These are phyloP conservation scores for Netta rufina DNA, from an alignment of 2,797 vertebrate genomes.

Conservation along the genomic window DNA sequence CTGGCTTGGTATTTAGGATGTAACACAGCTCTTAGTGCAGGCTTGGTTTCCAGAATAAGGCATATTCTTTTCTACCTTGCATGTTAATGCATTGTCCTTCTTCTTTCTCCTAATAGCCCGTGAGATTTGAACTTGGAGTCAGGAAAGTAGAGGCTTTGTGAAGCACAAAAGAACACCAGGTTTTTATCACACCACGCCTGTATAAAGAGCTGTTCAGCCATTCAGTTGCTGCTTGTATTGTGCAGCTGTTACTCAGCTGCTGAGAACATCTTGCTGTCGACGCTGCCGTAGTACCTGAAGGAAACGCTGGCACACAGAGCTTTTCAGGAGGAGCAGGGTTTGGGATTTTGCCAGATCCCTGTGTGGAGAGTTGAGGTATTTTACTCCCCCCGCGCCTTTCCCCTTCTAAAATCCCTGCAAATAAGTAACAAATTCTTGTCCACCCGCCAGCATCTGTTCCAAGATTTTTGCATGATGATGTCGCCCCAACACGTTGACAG, in stretches of 20 bases:
- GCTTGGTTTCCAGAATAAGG: conserved; percentile 53
- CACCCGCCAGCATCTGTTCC: conserved; percentile 61
- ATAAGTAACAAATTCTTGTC: conserved; percentile 64
- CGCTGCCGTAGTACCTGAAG: conserved; percentile 75
- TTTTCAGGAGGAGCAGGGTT: conserved; percentile 44
- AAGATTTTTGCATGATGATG: conserved; percentile 53
- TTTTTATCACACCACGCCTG: conserved; percentile 69
- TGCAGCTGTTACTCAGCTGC: conserved; percentile 72
- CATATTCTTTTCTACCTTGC: conserved; percentile 53
- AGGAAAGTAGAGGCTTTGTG: conserved; percentile 73
- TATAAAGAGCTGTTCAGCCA: conserved; percentile 68
- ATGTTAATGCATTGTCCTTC: conserved; percentile 66
- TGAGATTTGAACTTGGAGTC: conserved; percentile 77
- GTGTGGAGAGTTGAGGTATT: conserved; percentile 14
- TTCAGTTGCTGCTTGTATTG: conserved; percentile 73
- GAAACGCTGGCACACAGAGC: conserved; percentile 64
- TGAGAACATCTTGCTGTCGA: conserved; percentile 69
- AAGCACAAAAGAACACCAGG: conserved; percentile 78
- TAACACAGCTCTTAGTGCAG: conserved; percentile 1
- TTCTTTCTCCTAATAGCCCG: conserved; percentile 65
- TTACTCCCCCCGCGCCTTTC: not conserved
- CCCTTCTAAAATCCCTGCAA: conserved; percentile 52
- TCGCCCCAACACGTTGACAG: conserved; percentile 14
- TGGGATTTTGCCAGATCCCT: conserved; percentile 64
- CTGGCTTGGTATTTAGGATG: conserved; percentile 32